Evolutionary conservation across 2,113 vertebrate genomes (phyloP), one percentile per base, ranked within the genome.

Genomic region (Halichoeres trimaculatus): DNA sequence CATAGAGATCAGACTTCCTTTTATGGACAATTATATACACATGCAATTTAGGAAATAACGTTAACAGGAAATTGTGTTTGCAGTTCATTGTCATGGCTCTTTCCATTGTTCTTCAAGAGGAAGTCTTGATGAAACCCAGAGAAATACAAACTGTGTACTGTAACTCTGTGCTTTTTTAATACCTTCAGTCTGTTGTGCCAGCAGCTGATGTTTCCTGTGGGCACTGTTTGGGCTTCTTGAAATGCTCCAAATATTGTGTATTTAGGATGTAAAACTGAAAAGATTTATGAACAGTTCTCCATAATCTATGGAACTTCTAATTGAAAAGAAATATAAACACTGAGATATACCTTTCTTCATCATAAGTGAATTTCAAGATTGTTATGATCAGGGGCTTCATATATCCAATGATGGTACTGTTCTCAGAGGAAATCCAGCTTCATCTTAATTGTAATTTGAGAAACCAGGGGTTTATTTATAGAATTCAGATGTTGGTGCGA

Each of bases 31-130:
- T 59, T 56, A 70, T 20, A 64, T 41, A 38, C 20, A 65, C 4
- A 62, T 73, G 40, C 52, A 70, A 59, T 57, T 76, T 43, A 80
- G 84, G 84, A 88, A 73, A 81, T 80, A 64, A 26, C 72, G 62
- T 43, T 24, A 72, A 40, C 71, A 78, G 85, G 80, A 86, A 83
- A 68, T 71, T 43, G 35, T 48, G 38, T 74, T 69, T 51, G 12
- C 19, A 78, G 10, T 16, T 64, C 40, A 60, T 62, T 68, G 56
- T 69, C 22, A 47, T n/a, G 13, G 16, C 3, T 52, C 40, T 70
- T 51, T 47, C 10, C 14, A 74, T 85, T 84, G 68, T 86, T 81
- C 57, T 50, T 8, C 1, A 2, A 16, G 54, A 60, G 74, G 70
- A 86, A 74, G 73, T 75, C 10, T 16, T 43, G 36, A 63, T 69